phyloP scores from a whole-genome alignment of 1,140 invertebrate genomes.

The Oedothorax gibbosus region DNA sequence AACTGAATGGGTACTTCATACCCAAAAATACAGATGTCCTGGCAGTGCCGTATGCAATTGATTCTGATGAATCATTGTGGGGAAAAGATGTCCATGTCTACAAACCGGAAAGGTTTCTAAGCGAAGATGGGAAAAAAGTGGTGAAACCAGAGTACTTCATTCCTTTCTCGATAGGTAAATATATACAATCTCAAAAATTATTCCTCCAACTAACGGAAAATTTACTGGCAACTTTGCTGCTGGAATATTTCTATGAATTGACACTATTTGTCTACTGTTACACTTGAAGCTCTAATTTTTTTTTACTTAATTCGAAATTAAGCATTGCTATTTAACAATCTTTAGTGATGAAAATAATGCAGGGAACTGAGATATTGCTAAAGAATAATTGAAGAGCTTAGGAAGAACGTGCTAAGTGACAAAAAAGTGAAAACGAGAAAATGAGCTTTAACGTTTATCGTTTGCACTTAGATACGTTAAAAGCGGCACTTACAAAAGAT shows the following conservation, averaged over 20 bases:
- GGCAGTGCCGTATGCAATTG: constrained; percentile 76
- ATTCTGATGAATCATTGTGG: constrained; percentile 78
- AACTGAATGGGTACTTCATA: constrained; percentile 59
- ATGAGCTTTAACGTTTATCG: too few species aligned
- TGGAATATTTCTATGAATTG: neutral
- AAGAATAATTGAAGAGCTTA: too few species aligned
- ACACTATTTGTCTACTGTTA: neutral
- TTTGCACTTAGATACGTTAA: too few species aligned
- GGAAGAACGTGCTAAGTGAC: too few species aligned
- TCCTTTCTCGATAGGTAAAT: constrained; percentile 65
- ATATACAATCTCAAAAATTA: neutral
- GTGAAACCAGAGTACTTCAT: constrained; percentile 63
- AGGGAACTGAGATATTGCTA: too few species aligned
- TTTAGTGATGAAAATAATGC: neutral
- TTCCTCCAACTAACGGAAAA: neutral
- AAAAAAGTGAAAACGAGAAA: too few species aligned
- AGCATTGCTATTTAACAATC: neutral
- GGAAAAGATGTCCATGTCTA: constrained; percentile 77
- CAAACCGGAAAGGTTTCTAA: constrained; percentile 76
- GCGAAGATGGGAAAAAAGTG: constrained; percentile 62
- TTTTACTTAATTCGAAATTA: neutral
- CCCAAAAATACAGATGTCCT: constrained; percentile 71
- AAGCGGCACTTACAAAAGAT: too few species aligned
- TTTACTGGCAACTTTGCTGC: neutral
- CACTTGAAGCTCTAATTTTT: neutral